Base-by-base conservation (phyloP, 2,888 invertebrate species). In the Cephus runcator region DNA sequence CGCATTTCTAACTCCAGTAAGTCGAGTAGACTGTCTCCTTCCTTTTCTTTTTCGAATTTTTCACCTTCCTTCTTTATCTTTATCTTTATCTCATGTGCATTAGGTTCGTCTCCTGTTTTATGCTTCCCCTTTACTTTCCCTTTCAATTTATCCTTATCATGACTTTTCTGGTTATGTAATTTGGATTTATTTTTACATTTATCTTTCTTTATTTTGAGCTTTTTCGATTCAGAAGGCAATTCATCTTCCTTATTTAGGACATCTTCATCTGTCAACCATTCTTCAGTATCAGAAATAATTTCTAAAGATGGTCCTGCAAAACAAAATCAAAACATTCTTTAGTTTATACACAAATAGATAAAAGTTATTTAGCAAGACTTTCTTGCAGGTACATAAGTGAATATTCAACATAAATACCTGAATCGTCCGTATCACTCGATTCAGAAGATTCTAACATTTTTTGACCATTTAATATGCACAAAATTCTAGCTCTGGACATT, bases 1-100 rank as follows among this genome's bases (percentile, higher is more conserved):
- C 94, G 91, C 93, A 94, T 93, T 88, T 94, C 93, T 75, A 94
- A 87, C 84, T 94, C 93, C 76, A 94, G 86, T 40, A 94, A 89
- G 87, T 94, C 94, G 81, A 93, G 89, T 35, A 93, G 87, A 84
- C 92, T 92, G 79, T 92, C 92, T 0, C 91, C 92, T 79, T 91
- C 91, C 77, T 91, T 90, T 77, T 86, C 87, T 76, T 88, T 87
- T 35, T 30, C 68, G 73, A 71, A 35, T 75, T 75, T 36, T 23
- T 73, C 77, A 12, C 36, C 40, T 40, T 77, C 78, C 35, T 78
- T 78, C 73, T 78, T 78, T 31, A 78, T 75, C n/a, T 78, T 78
- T 31, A 78, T 75, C n/a, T 36, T 74, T 74, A 34, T 71, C 36
- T 77, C 30, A 34, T 40, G 3, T 23, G 12, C 30, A 73, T 77